These are phyloP conservation scores for Pica pica DNA, from an alignment of 2,113 vertebrate species.

Conservation along the genomic window DNA sequence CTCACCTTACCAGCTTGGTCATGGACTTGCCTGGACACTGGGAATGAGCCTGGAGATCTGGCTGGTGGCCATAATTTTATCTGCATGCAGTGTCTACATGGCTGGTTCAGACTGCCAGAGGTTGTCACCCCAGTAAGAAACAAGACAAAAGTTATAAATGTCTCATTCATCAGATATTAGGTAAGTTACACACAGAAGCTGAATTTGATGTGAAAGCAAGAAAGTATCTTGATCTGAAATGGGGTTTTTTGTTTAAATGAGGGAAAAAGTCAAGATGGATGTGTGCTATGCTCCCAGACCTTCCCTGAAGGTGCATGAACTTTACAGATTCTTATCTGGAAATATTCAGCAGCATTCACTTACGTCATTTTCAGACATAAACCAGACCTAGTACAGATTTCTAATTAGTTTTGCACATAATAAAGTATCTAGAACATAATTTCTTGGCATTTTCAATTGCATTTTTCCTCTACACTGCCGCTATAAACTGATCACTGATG, in stretches of 20 bases:
- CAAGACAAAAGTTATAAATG: background rate
- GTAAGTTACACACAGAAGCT: background rate
- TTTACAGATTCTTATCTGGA: background rate
- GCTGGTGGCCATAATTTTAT: background rate
- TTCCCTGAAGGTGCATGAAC: background rate
- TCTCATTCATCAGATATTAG: background rate
- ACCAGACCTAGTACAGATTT: background rate
- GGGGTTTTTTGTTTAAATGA: background rate
- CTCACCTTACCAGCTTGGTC: background rate
- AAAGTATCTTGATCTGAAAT: background rate
- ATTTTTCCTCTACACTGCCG: background rate
- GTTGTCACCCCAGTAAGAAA: background rate
- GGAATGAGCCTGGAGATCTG: background rate
- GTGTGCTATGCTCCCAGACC: background rate
- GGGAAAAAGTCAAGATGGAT: background rate
- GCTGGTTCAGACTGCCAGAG: background rate
- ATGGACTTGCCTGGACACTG: background rate
- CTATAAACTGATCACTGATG: background rate
- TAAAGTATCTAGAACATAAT: background rate
- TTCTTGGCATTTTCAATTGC: background rate
- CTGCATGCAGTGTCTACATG: background rate
- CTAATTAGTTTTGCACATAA: background rate
- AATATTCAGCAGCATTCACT: background rate
- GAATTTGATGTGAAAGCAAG: background rate
- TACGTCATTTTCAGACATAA: background rate